Conservation (phyloP, 2,113 vertebrate species). For the Odocoileus hemionus region DNA sequence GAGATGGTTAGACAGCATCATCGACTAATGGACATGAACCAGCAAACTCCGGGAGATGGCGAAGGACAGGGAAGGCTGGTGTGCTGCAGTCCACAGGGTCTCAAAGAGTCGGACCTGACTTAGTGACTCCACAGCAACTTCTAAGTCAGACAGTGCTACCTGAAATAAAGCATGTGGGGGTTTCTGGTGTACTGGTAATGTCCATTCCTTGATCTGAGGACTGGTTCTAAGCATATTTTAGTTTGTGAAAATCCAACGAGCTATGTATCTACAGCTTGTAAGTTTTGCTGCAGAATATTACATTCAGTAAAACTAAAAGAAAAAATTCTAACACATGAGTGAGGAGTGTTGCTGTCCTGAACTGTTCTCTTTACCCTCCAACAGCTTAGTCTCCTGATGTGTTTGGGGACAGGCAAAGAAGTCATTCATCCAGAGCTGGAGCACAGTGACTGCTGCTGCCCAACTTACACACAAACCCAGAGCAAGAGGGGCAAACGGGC, state of each 20-base stretch:
- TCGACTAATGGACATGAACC: background rate
- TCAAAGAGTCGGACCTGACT: background rate
- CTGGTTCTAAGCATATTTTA: background rate
- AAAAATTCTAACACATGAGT: background rate
- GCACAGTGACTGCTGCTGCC: background rate
- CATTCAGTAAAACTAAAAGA: background rate
- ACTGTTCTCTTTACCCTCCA: background rate
- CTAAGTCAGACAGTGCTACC: background rate
- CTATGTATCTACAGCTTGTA: background rate
- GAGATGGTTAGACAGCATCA: background rate
- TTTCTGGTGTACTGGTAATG: background rate
- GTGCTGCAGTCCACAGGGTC: background rate
- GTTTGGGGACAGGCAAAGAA: background rate
- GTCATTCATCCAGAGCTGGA: background rate
- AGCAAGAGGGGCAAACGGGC: background rate
- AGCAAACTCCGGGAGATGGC: background rate
- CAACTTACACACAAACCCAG: background rate
- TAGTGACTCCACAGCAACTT: background rate
- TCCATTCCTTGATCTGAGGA: background rate
- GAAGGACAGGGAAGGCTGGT: background rate
- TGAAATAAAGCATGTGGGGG: background rate
- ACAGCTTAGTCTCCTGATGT: background rate
- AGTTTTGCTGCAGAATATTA: background rate
- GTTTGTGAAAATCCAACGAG: background rate
- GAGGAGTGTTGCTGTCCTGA: background rate